Evolutionary conservation across 2,888 invertebrate species (phyloP), one percentile per base, ranked within the genome.

Genomic region (Metacarcinus magister): DNA sequence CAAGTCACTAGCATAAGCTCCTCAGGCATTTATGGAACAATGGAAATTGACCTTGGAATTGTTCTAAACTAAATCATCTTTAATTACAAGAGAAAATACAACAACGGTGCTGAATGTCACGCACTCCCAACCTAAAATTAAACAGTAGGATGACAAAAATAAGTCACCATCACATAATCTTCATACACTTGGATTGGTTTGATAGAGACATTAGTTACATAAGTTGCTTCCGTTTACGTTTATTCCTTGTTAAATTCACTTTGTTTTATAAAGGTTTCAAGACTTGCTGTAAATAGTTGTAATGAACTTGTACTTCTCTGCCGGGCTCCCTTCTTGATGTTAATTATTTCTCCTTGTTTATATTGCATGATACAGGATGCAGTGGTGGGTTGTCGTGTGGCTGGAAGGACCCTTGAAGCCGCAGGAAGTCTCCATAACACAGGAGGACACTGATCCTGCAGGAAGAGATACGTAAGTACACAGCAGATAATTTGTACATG

Each of bases 401-500:
- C 54, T 32, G 82, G 28, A 32, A 10, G 82, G 32, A 10, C 0
- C 48, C 48, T 10, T 7, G 7, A 3, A 48, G 0, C 23, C 60
- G 23, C 60, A 48, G 13, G 48, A 19, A 23, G 87, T 39, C 87
- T 32, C 87, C 39, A 10, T 4, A 19, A 16, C 39, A 2, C 87
- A 87, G 16, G 75, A 82, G 16, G 87, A 32, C n/a, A 7, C n/a
- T 10, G 7, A 28, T 23, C 60, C 75, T 5, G 28, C 75, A 75
- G 28, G 87, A 87, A 87, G 87, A 87, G 75, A 28, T n/a, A n/a
- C 16, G 87, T 87, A 19, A 87, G 87, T 87, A 87, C 87, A 87
- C 39, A 67, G 67, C 67, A 87, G 39, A 39, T 87, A 13, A 87
- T 39, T 87, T 87, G 39, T 87, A 39, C 39, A 19, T 87, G 4